These are phyloP conservation scores for Drosophila flavopinicola DNA, from an alignment of 2,888 invertebrate species.

Conservation along the genomic window DNA sequence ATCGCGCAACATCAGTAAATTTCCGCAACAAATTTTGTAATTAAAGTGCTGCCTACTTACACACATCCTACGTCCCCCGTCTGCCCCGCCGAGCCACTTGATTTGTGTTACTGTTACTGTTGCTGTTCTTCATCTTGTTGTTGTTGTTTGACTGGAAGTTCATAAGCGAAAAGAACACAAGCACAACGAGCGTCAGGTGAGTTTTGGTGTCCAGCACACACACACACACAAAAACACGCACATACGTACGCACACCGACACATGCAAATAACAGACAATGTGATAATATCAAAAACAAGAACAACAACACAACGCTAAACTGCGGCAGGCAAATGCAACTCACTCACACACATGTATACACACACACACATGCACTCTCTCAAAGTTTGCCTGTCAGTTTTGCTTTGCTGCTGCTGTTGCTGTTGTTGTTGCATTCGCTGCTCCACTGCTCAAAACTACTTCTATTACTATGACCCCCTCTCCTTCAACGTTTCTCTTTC, in stretches of 20 bases:
- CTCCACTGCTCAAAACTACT: slow-evolving; percentile 25
- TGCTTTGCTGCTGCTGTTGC: slow-evolving; percentile 14
- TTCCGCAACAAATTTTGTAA: slow-evolving; percentile 35
- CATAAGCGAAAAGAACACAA: slow-evolving; percentile 31
- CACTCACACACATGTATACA: slow-evolving; percentile 6
- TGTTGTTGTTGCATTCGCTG: slow-evolving; percentile 21
- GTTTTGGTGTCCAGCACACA: slow-evolving; percentile 56
- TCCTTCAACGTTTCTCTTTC: slow-evolving; percentile 37
- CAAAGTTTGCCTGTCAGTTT: slow-evolving; percentile 14
- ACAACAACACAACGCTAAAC: slow-evolving; percentile 14
- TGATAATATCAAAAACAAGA: slow-evolving; percentile 48
- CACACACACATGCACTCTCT: slow-evolving; percentile 17
- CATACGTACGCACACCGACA: slow-evolving; percentile 25
- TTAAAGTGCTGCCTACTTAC: slow-evolving; percentile 35
- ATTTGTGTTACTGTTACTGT: slow-evolving; percentile 39
- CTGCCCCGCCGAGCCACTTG: slow-evolving; percentile 47
- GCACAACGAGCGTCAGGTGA: slow-evolving; percentile 70
- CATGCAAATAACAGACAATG: slow-evolving; percentile 31
- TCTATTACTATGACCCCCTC: slow-evolving; percentile 31
- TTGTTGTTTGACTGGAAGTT: slow-evolving; percentile 31
- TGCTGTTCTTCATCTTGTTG: slow-evolving; percentile 9
- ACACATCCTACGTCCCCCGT: slow-evolving; percentile 11
- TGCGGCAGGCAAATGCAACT: slow-evolving; percentile 29
- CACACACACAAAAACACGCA: slow-evolving; percentile 23
- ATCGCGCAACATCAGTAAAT: slow-evolving; percentile 25